These are phyloP conservation scores for Gasterosteus nipponicus DNA, from an alignment of 2,113 vertebrate species.

Conservation along the genomic window DNA sequence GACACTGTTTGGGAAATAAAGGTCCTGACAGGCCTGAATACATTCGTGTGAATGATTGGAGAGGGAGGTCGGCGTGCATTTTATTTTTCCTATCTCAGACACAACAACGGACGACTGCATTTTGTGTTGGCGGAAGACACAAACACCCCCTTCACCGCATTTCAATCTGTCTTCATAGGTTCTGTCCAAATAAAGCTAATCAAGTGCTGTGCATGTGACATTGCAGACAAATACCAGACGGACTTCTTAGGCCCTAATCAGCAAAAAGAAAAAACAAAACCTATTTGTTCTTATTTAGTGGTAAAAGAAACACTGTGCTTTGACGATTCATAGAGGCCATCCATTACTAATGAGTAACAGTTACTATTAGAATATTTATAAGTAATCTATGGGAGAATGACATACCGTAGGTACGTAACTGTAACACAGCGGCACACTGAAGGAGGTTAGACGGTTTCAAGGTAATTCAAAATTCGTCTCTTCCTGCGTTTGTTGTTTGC, in stretches of 20 bases:
- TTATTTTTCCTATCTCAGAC: slow-evolving; percentile 44
- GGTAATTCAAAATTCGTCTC: slow-evolving; percentile 43
- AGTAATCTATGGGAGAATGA: not conserved
- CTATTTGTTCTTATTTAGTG: not conserved
- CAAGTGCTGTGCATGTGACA: not conserved
- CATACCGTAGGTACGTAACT: not conserved
- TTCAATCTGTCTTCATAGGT: not conserved
- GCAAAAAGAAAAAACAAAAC: not conserved
- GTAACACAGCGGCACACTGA: not conserved
- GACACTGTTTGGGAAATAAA: slow-evolving; percentile 58
- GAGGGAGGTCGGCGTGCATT: slow-evolving; percentile 27
- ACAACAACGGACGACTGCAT: slow-evolving; percentile 46
- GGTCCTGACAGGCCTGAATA: slow-evolving; percentile 50
- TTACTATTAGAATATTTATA: not conserved
- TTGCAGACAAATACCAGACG: not conserved
- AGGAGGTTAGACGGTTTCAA: slow-evolving; percentile 32
- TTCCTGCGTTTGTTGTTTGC: slow-evolving; percentile 68
- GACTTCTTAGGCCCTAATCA: not conserved
- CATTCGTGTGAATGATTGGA: slow-evolving; percentile 29
- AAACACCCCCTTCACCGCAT: slow-evolving; percentile 11
- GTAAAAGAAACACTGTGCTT: not conserved
- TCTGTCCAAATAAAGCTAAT: not conserved
- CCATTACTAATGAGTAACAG: not conserved
- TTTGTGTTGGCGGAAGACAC: slow-evolving; percentile 8
- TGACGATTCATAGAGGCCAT: slow-evolving; percentile 1